Evolutionary conservation across 2,888 invertebrate species (phyloP), one percentile per base, ranked within the genome.

Genomic region (Lapara coniferarum): DNA sequence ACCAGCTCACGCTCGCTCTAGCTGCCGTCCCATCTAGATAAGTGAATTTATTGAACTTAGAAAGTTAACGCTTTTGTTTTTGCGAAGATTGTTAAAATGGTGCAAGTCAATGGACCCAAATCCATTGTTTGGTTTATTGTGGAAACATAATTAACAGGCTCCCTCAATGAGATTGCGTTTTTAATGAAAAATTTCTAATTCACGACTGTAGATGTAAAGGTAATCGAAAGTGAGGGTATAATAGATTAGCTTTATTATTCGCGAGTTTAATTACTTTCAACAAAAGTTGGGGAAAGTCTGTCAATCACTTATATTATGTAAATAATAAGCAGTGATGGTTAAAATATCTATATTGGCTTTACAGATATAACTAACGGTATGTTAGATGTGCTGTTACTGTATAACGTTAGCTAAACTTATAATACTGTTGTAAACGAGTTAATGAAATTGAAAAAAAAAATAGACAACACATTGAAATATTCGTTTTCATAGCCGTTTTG

Each of bases 51-150:
- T 85, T 81, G 80, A 82, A 80, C 76, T 80, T 85, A 81, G 86
- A 87, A 88, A 88, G 85, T 81, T 73, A 73, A 74, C 72, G 72
- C 81, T 85, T 87, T 89, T 85, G 88, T 87, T 85, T 84, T 81
- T 80, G 80, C 81, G 75, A 72, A 80, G 79, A 81, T 81, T 76
- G 81, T 77, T 78, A 77, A 80, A 78, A 74, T 73, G 74, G 81
- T 80, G 82, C 79, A 77, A 73, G 49, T 46, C 46, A 77, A 71
- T 71, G 70, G 72, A 67, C 70, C 79, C 78, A 83, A 71, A 78
- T 72, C 63, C 67, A 67, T 68, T 71, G 66, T 69, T 72, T 70
- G 46, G 66, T 68, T 67, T 55, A 59, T 51, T 46, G 59, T 57
- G 30, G 57, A 51, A 70, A 69, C 12, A 68, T 73, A 71, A 70